Conservation (phyloP, 2,888 invertebrate species). For the Nymphalis c-album region DNA sequence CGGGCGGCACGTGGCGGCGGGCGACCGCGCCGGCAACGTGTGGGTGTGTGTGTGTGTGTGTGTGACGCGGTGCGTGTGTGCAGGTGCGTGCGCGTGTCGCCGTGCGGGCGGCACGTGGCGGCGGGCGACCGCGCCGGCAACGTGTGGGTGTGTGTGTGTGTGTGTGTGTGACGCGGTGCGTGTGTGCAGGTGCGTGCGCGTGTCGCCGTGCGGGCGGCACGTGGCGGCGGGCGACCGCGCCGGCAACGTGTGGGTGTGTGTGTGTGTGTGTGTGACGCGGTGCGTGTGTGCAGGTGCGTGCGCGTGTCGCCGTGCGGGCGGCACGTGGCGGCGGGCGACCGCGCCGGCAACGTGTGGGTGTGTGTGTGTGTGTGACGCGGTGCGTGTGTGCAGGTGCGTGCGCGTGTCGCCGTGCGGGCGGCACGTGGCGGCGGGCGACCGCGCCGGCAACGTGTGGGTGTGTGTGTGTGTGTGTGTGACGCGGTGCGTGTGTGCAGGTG, state of each 20-base stretch:
- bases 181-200: constrained; percentile 85
- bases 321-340: constrained; percentile 95
- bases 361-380: too few species aligned
- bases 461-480: too few species aligned
- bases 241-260: constrained; percentile 91
- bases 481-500: constrained; percentile 68
- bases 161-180: not conserved
- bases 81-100: constrained; percentile 91
- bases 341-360: constrained; percentile 91
- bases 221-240: constrained; percentile 96
- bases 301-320: constrained; percentile 93
- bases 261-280: too few species aligned
- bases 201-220: constrained; percentile 94
- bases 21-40: constrained; percentile 93
- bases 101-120: constrained; percentile 94
- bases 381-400: constrained; percentile 81
- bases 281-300: constrained; percentile 81
- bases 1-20: constrained; percentile 94
- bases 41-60: too few species aligned
- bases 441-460: constrained; percentile 91
- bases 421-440: constrained; percentile 95
- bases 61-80: not conserved
- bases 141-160: constrained; percentile 92
- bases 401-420: constrained; percentile 93
- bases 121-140: constrained; percentile 94